Evolutionary conservation across 2,113 vertebrate species (phyloP).

Genomic region (Aspiorhynchus laticeps): DNA sequence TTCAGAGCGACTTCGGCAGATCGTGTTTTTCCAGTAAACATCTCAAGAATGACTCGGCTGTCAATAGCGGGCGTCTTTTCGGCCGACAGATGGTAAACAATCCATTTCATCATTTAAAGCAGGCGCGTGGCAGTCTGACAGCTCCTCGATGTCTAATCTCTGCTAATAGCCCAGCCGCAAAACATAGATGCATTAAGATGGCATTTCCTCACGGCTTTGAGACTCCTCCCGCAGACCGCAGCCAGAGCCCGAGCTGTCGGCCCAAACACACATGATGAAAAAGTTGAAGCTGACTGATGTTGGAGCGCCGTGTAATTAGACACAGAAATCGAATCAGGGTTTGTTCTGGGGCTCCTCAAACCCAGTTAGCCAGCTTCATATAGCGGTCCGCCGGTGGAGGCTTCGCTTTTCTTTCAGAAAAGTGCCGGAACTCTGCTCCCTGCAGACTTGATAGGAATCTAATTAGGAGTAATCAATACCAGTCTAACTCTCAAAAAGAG

Average conservation of each 20-base stretch:
- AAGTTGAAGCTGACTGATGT: slow-evolving; percentile 70
- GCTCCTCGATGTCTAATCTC: slow-evolving; percentile 34
- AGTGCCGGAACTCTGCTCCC: slow-evolving; percentile 74
- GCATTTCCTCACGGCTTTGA: not conserved
- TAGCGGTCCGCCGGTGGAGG: slow-evolving; percentile 59
- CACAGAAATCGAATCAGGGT: slow-evolving; percentile 78
- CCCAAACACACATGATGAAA: not conserved
- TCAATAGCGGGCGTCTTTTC: not conserved
- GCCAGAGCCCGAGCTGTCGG: not conserved
- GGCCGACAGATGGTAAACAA: slow-evolving; percentile 28
- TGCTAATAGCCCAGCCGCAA: slow-evolving; percentile 15
- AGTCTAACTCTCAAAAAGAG: slow-evolving; percentile 55
- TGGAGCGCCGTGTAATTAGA: slow-evolving; percentile 76
- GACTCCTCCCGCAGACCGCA: slow-evolving; percentile 15
- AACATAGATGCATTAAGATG: slow-evolving; percentile 36
- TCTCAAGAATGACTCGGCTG: slow-evolving; percentile 13
- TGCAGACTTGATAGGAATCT: slow-evolving; percentile 77
- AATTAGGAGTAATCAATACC: slow-evolving; percentile 81
- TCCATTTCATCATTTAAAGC: slow-evolving; percentile 31
- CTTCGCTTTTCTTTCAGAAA: slow-evolving; percentile 67
- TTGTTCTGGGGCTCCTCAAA: slow-evolving; percentile 75
- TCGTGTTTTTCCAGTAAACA: slow-evolving; percentile 16
- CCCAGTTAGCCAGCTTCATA: slow-evolving; percentile 78
- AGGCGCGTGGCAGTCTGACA: not conserved
- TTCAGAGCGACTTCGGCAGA: not conserved